phyloP scores from a whole-genome alignment of 2,113 vertebrate genomes.

The Cyprinodon variegatus region DNA sequence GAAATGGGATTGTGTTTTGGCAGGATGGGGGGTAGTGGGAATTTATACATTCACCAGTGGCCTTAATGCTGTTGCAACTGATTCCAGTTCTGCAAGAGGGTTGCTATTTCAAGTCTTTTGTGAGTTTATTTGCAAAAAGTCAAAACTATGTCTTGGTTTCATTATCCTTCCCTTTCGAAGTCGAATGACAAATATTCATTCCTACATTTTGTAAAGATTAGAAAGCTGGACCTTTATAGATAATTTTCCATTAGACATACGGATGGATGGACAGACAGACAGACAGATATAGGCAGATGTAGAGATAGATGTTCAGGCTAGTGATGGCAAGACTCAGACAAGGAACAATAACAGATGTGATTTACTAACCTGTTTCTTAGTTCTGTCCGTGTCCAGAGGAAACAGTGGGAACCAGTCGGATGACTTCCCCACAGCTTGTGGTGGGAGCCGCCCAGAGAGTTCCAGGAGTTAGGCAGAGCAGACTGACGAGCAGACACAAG shows the following conservation, averaged over 20 bases:
- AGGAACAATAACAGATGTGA: too few species aligned
- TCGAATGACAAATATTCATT: neutral
- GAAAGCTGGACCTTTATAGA: neutral
- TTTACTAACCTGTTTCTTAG: too few species aligned
- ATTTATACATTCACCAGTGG: slow-evolving; percentile 45
- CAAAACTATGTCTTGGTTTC: slow-evolving; percentile 14
- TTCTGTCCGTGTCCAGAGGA: too few species aligned
- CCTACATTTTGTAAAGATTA: neutral
- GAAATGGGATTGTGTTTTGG: slow-evolving; percentile 66
- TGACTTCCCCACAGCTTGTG: too few species aligned
- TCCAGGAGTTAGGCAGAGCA: too few species aligned
- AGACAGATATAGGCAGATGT: too few species aligned
- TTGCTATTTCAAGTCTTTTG: slow-evolving; percentile 32
- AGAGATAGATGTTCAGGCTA: too few species aligned
- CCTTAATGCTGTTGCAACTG: slow-evolving; percentile 21
- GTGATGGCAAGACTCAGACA: too few species aligned
- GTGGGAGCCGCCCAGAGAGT: too few species aligned
- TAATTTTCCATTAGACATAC: slow-evolving; percentile 1
- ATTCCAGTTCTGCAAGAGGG: slow-evolving; percentile 43
- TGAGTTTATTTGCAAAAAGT: neutral
- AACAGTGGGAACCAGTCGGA: too few species aligned
- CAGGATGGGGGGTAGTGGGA: slow-evolving; percentile 31
- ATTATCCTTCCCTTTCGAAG: neutral
- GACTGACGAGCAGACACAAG: too few species aligned
- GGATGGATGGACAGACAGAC: too few species aligned